phyloP scores from a whole-genome alignment of 2,888 invertebrate species.

The Agriopis leucophaearia region DNA sequence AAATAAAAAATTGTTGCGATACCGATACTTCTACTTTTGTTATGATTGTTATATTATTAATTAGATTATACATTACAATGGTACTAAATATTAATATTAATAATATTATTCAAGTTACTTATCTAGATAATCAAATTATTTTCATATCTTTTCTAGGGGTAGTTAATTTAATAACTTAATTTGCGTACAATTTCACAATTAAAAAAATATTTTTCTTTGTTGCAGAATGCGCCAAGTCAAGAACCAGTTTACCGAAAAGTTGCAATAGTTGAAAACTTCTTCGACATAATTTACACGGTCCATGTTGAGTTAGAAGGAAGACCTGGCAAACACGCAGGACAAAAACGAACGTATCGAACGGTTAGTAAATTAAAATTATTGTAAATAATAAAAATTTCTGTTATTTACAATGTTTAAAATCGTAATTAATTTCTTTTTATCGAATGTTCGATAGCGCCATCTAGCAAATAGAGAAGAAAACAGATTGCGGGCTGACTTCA shows the following conservation, averaged over 20 bases:
- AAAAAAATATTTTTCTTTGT: slow-evolving; percentile 63
- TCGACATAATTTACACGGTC: slow-evolving; percentile 97
- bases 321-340: slow-evolving; percentile 98
- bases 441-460: slow-evolving; percentile 38
- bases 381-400: no score
- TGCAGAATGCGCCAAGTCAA: slow-evolving; percentile 90
- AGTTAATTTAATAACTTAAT: no score
- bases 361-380: slow-evolving; percentile 89
- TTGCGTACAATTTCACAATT: no score
- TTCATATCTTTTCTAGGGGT: no score
- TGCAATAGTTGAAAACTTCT: slow-evolving; percentile 98
- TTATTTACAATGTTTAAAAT: neutral
- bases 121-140: no score
- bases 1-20: no score
- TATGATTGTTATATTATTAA: neutral
- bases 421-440: neutral
- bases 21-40: neutral
- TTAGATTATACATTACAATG: no score
- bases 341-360: slow-evolving; percentile 97
- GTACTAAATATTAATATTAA: no score
- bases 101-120: no score
- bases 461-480: slow-evolving; percentile 32
- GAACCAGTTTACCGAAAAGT: slow-evolving; percentile 95
- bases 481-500: neutral
- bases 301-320: slow-evolving; percentile 97